Conservation (phyloP, 2,888 invertebrate genomes). For the Agrochola litura region DNA sequence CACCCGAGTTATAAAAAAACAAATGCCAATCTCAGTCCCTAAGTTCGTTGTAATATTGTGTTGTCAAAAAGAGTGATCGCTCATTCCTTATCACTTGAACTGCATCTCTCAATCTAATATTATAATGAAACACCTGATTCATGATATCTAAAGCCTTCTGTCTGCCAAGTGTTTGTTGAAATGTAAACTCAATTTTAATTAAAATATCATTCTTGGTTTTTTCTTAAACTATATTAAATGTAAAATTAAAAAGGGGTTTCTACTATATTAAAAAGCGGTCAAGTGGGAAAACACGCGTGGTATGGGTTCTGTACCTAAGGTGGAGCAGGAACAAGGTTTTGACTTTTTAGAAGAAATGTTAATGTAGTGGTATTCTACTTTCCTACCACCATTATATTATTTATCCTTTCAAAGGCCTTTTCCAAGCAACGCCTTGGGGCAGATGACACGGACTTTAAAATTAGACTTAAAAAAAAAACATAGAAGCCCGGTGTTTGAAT, state of each 20-base stretch:
- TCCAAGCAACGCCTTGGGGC: neutral
- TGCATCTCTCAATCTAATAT: slow-evolving; percentile 63
- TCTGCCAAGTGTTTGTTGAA: slow-evolving; percentile 72
- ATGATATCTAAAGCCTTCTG: slow-evolving; percentile 69
- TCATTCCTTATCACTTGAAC: slow-evolving; percentile 50
- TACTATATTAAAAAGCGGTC: neutral
- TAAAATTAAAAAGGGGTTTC: slow-evolving; percentile 24
- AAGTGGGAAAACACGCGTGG: neutral
- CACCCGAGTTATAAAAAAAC: neutral
- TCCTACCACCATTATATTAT: neutral
- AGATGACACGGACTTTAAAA: neutral
- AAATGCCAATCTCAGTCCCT: neutral
- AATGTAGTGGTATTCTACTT: neutral
- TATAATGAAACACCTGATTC: slow-evolving; percentile 75
- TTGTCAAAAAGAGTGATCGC: slow-evolving; percentile 15
- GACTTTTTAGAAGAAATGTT: too few species aligned
- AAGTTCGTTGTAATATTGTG: neutral
- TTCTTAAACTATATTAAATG: slow-evolving; percentile 46
- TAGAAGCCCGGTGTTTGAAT: neutral
- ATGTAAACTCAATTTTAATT: slow-evolving; percentile 75
- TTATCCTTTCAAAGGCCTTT: too few species aligned
- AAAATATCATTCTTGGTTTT: slow-evolving; percentile 56
- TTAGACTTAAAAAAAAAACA: neutral
- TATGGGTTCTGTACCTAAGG: slow-evolving; percentile 23
- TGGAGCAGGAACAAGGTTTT: neutral